phyloP scores from a whole-genome alignment of 2,888 invertebrate species.

The Drepanosiphum platanoidis region DNA sequence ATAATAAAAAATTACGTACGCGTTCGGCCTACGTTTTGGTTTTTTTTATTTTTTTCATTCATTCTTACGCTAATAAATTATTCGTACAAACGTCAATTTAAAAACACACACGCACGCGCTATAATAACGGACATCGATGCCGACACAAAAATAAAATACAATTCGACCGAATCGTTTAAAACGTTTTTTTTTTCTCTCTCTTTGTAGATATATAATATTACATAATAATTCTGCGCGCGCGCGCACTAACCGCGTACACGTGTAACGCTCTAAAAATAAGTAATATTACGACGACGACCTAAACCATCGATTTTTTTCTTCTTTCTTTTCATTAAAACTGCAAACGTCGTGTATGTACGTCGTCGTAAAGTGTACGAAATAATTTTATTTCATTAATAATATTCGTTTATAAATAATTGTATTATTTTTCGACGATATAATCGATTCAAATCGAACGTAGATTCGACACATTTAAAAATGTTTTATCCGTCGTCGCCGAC shows the following conservation, averaged over 20 bases:
- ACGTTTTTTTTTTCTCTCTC: not conserved
- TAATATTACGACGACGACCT: not conserved
- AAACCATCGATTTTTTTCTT: not conserved
- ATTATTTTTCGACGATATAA: too few relatives aligned
- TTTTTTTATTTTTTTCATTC: not conserved
- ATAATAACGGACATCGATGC: too few relatives aligned
- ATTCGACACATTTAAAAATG: too few relatives aligned
- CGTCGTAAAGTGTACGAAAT: too few relatives aligned
- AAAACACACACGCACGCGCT: too few relatives aligned
- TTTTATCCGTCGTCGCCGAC: too few relatives aligned
- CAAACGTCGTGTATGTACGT: too few relatives aligned
- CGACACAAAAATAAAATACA: not conserved
- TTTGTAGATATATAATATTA: not conserved
- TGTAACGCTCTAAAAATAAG: not conserved
- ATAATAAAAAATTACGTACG: not conserved
- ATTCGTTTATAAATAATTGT: too few relatives aligned
- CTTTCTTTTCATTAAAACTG: too few relatives aligned
- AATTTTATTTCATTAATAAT: too few relatives aligned
- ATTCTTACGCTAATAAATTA: not conserved
- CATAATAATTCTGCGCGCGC: not conserved
- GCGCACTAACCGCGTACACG: not conserved
- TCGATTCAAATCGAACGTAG: too few relatives aligned
- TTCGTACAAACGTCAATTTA: not conserved
- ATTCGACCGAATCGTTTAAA: not conserved
- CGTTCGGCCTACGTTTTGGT: not conserved